phyloP scores from a whole-genome alignment of 2,797 vertebrate genomes.

The Lycodopsis pacificus region DNA sequence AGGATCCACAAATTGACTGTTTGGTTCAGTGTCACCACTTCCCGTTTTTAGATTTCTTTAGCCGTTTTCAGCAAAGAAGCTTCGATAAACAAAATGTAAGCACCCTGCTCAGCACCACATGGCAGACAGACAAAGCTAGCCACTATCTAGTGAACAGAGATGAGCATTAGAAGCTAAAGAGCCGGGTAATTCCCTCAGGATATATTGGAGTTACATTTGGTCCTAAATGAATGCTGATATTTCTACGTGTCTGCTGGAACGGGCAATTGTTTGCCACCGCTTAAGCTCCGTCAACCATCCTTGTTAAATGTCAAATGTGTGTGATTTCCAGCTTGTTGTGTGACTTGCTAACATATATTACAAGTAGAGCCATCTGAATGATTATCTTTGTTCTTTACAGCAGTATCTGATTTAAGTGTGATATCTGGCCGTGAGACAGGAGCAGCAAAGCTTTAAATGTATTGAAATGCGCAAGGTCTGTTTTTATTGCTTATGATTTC shows the following conservation, averaged over 20 bases:
- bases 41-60: neutral
- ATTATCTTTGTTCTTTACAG: neutral
- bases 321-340: neutral
- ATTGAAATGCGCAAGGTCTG: neutral
- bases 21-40: neutral
- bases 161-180: slow-evolving; percentile 4
- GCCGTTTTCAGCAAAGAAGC: neutral
- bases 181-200: neutral
- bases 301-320: neutral
- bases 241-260: neutral
- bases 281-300: neutral
- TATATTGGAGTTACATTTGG: neutral
- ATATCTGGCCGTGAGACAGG: too few species aligned
- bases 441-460: neutral
- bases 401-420: neutral
- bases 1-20: neutral
- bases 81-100: neutral
- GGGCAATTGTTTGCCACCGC: neutral
- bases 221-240: neutral
- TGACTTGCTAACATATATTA: neutral
- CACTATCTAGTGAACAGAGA: neutral
- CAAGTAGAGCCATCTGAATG: neutral
- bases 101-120: neutral
- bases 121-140: neutral
- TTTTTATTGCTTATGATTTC: neutral